Conservation (phyloP, 2,113 vertebrate genomes). For the Cacatua alba region DNA sequence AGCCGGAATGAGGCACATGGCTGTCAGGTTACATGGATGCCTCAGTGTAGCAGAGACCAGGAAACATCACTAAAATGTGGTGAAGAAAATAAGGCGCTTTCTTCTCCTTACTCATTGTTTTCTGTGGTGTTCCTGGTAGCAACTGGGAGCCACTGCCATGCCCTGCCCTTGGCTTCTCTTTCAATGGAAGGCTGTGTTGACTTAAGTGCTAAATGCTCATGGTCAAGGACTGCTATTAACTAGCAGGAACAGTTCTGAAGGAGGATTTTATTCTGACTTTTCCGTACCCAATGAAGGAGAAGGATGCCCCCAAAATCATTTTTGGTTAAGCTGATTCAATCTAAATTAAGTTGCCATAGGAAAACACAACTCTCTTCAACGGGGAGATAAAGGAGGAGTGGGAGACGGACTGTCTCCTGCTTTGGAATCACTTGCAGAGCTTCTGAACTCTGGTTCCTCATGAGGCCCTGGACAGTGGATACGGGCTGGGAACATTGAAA, state of each 20-base stretch:
- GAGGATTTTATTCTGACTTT: not conserved
- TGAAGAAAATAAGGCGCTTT: not conserved
- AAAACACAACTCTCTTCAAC: not conserved
- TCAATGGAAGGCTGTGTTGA: not conserved
- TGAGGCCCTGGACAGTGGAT: not conserved
- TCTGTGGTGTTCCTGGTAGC: not conserved
- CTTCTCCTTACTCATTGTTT: not conserved
- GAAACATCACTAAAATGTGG: not conserved
- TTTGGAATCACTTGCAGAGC: not conserved
- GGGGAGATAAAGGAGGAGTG: not conserved
- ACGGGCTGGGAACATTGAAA: not conserved
- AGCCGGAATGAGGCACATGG: not conserved
- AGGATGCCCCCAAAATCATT: rapidly evolving
- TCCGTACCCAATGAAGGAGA: not conserved
- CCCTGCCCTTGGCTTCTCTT: not conserved
- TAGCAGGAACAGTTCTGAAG: not conserved
- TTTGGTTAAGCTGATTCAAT: not conserved
- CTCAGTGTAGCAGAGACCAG: not conserved
- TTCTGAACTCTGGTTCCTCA: not conserved
- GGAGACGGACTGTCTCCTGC: not conserved
- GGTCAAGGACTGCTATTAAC: not conserved
- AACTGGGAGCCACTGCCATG: not conserved
- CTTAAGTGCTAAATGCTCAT: not conserved
- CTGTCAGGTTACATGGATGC: rapidly evolving
- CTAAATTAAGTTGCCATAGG: not conserved